A percentile compares a stretch with the other conserved stretches of the same genome.
Evolutionary conservation across 2,888 invertebrate species (phyloP).

Genomic region (Philaethria dido): DNA sequence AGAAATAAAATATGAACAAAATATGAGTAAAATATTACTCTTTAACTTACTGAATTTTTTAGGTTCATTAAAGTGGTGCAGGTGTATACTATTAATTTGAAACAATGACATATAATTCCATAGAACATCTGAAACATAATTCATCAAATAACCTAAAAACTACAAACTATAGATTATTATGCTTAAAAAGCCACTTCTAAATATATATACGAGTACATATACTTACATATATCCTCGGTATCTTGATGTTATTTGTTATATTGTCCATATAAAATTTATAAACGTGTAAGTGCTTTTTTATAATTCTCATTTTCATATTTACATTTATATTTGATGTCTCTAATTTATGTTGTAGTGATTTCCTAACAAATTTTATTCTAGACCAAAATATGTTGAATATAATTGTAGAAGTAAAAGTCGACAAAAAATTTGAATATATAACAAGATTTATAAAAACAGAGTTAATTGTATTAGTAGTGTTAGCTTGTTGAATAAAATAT

Average conservation of each 20-base stretch:
- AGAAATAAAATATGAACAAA: too few species aligned
- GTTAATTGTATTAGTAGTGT: background rate
- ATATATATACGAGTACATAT: background rate
- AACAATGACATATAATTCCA: background rate
- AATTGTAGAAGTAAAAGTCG: conserved; percentile 7
- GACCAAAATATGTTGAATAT: conserved; percentile 11
- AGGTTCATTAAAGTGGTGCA: background rate
- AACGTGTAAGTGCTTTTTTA: background rate
- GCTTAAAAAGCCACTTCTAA: too few species aligned
- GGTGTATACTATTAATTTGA: background rate
- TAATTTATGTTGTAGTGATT: background rate
- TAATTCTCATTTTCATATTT: conserved; percentile 5
- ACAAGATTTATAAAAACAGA: background rate
- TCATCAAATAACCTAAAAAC: too few species aligned
- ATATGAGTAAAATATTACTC: too few species aligned
- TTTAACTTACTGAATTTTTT: background rate
- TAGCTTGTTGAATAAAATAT: background rate
- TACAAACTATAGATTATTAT: too few species aligned
- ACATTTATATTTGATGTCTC: background rate
- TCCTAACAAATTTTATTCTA: conserved; percentile 10
- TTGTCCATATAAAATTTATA: background rate
- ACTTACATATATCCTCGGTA: background rate
- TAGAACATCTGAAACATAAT: background rate
- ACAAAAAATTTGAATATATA: conserved; percentile 3
- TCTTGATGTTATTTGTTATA: background rate